Percentiles rank a stretch among this genome's conserved stretches.
These are phyloP conservation scores for Eudyptes chrysolophus DNA, from an alignment of 2,113 vertebrate genomes.

Conservation along the genomic window DNA sequence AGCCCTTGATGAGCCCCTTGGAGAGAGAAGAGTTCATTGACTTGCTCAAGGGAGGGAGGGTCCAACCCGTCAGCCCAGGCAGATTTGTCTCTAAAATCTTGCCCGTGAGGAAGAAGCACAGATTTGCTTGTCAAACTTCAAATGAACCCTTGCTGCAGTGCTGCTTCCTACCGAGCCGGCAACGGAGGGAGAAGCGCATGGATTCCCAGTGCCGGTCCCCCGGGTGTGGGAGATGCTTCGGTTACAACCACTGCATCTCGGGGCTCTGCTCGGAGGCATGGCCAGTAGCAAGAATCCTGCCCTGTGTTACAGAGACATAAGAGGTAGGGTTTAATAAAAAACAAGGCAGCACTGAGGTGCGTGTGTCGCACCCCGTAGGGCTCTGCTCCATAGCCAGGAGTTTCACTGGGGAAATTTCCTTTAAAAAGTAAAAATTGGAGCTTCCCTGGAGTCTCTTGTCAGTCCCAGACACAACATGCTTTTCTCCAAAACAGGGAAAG, in stretches of 20 bases:
- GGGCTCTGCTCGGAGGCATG: not conserved
- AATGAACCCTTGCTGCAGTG: not conserved
- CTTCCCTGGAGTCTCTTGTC: not conserved
- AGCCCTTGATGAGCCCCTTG: not conserved
- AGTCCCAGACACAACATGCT: fast-evolving
- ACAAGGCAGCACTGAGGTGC: not conserved
- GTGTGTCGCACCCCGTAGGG: fast-evolving
- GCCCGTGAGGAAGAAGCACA: not conserved
- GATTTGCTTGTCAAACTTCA: not conserved
- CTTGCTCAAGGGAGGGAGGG: not conserved
- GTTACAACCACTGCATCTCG: fast-evolving
- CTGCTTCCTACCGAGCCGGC: not conserved
- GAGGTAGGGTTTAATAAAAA: not conserved
- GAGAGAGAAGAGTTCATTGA: not conserved
- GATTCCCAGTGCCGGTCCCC: fast-evolving
- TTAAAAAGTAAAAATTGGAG: not conserved
- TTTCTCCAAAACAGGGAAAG: not conserved
- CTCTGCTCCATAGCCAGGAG: not conserved
- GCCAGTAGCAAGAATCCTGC: not conserved
- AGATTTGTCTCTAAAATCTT: not conserved
- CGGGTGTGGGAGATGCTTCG: not conserved
- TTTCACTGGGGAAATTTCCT: not conserved
- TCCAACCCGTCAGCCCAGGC: not conserved
- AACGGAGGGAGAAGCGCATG: fast-evolving
- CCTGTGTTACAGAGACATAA: fast-evolving